A percentile compares a stretch with the other conserved stretches of the same genome.
Evolutionary conservation across 2,888 invertebrate species (phyloP).

Genomic region (Apoda limacodes): DNA sequence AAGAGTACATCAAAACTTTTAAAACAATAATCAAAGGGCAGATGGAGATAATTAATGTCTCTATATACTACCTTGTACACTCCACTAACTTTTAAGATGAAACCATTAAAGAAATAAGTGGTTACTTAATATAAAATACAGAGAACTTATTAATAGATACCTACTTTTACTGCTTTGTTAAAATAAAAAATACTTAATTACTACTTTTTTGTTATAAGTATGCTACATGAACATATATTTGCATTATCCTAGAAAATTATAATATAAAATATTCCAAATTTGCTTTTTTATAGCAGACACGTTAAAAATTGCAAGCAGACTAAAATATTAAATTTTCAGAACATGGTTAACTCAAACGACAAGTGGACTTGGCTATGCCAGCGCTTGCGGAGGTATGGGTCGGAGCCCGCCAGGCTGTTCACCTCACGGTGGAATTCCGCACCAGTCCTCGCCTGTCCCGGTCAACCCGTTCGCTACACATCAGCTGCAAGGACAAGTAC

Average conservation of each 20-base stretch:
- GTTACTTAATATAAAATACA: too few relatives aligned
- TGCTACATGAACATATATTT: too few relatives aligned
- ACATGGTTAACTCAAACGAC: conserved; percentile 51
- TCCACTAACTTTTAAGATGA: too few relatives aligned
- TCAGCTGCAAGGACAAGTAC: conserved; percentile 59
- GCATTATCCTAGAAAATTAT: conserved; percentile 1
- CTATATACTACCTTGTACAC: too few relatives aligned
- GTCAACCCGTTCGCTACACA: conserved; percentile 51
- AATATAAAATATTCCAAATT: neutral
- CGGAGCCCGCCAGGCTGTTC: conserved; percentile 52
- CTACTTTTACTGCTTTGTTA: too few relatives aligned
- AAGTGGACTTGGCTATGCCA: conserved; percentile 39
- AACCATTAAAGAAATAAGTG: too few relatives aligned
- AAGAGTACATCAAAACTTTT: too few relatives aligned
- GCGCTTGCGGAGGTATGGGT: conserved; percentile 43
- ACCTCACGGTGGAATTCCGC: conserved; percentile 45
- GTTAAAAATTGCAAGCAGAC: neutral
- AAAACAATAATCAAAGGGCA: too few relatives aligned
- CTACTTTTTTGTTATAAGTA: too few relatives aligned
- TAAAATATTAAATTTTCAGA: conserved; percentile 39
- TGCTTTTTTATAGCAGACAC: conserved; percentile 1
- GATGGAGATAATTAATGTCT: too few relatives aligned
- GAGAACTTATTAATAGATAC: too few relatives aligned
- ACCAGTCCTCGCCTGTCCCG: conserved; percentile 48
- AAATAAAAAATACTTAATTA: too few relatives aligned